Conservation (phyloP, 1,140 invertebrate species). For the Brachystomella parvula region DNA sequence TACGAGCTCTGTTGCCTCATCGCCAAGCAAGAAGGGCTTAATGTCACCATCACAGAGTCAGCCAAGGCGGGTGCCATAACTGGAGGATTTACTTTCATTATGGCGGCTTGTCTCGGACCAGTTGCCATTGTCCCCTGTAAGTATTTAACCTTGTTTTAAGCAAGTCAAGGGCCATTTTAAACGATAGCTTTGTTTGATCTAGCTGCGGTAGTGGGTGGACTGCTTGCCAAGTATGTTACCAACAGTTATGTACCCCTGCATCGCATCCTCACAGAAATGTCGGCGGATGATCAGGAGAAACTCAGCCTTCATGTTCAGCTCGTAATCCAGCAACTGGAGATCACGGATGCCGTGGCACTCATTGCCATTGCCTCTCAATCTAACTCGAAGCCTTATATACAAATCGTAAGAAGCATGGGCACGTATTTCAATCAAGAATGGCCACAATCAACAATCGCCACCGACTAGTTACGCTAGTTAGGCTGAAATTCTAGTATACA, state of each 20-base stretch:
- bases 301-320: slow-evolving; percentile 21
- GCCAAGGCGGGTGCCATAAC: slow-evolving; percentile 27
- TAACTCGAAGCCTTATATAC: not conserved
- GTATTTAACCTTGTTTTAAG: no score
- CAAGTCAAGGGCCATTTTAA: no score
- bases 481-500: no score
- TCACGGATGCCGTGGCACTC: slow-evolving; percentile 24
- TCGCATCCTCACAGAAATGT: slow-evolving; percentile 20
- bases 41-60: slow-evolving; percentile 25
- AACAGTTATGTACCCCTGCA: slow-evolving; percentile 22
- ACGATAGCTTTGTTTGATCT: no score
- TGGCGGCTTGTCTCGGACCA: slow-evolving; percentile 25
- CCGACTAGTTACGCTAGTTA: no score
- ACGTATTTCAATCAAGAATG: slow-evolving; percentile 1
- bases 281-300: slow-evolving; percentile 8
- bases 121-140: slow-evolving; percentile 28
- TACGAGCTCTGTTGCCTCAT: slow-evolving; percentile 23
- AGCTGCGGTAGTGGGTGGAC: slow-evolving; percentile 26
- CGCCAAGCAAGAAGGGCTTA: slow-evolving; percentile 19
- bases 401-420: slow-evolving; percentile 15
- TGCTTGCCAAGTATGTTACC: slow-evolving; percentile 9
- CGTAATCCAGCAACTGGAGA: slow-evolving; percentile 20
- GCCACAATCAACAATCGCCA: no score
- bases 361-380: slow-evolving; percentile 20
- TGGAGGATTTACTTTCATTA: slow-evolving; percentile 23